Percentiles rank a stretch among this genome's conserved stretches.
These are phyloP conservation scores for Triplophysa rosa DNA, from an alignment of 2,113 vertebrate species.

Conservation along the genomic window DNA sequence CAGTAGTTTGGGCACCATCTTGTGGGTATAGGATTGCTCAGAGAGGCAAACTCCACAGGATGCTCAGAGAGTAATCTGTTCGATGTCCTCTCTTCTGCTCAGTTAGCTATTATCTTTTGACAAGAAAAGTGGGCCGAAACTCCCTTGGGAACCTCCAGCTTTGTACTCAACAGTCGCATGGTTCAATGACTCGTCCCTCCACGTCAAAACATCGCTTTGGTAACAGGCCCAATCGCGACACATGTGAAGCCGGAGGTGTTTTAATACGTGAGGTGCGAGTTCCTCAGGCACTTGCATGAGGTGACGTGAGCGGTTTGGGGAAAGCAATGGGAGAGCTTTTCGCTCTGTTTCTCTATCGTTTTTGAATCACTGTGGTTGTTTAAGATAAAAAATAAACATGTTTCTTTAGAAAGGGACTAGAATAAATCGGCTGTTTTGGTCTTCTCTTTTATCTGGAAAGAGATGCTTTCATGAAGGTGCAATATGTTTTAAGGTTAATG, in stretches of 20 bases:
- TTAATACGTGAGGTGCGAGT: conserved; percentile 33
- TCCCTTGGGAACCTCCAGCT: conserved; percentile 24
- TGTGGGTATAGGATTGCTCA: conserved; percentile 1
- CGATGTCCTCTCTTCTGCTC: conserved; percentile 29
- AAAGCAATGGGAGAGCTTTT: conserved; percentile 7
- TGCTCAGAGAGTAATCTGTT: neutral
- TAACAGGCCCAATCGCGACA: conserved; percentile 26
- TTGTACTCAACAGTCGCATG: conserved; percentile 32
- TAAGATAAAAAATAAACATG: conserved; percentile 11
- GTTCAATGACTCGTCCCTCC: conserved; percentile 43
- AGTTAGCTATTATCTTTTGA: conserved; percentile 39
- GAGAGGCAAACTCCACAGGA: neutral
- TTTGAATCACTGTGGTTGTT: neutral
- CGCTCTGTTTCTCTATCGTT: neutral
- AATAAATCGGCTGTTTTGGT: conserved; percentile 15
- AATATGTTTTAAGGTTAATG: neutral
- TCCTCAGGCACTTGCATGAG: conserved; percentile 34
- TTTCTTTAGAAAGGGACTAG: neutral
- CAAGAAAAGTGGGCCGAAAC: conserved; percentile 37
- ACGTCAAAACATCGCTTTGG: conserved; percentile 43
- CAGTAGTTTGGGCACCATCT: conserved; percentile 25
- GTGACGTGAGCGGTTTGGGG: conserved; percentile 7
- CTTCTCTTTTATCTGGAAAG: neutral
- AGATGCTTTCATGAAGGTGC: neutral
- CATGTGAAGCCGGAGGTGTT: conserved; percentile 39